Evolutionary conservation across 2,888 invertebrate species (phyloP).

Genomic region (Amphipoea lucens): DNA sequence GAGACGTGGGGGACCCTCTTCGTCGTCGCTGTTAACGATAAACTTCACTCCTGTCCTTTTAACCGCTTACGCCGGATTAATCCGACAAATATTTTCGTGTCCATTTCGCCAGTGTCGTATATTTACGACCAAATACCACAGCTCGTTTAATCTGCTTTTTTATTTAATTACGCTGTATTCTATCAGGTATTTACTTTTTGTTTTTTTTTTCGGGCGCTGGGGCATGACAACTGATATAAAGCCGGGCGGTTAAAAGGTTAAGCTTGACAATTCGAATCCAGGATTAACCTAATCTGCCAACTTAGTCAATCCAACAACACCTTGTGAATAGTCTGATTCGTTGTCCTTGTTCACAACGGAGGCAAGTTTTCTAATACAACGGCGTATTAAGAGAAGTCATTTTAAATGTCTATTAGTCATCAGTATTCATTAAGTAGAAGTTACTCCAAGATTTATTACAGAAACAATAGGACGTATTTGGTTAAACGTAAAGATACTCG

Average conservation of each 20-base stretch:
- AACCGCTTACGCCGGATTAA: too few species aligned
- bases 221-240: too few species aligned
- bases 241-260: not conserved
- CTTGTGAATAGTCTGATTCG: not conserved
- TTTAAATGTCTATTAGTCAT: not conserved
- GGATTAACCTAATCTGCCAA: not conserved
- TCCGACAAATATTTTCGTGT: too few species aligned
- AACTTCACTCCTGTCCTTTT: not conserved
- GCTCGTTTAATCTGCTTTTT: too few species aligned
- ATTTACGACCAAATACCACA: too few species aligned
- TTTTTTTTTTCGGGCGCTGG: too few species aligned
- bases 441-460: not conserved
- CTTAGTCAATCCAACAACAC: not conserved
- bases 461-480: not conserved
- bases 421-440: not conserved
- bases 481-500: too few species aligned
- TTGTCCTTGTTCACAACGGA: not conserved
- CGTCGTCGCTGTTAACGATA: constrained; percentile 33
- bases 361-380: constrained; percentile 13
- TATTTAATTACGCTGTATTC: too few species aligned
- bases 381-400: not conserved
- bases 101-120: too few species aligned
- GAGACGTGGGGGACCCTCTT: constrained; percentile 46
- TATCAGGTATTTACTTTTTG: too few species aligned
- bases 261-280: not conserved